Evolutionary conservation across 2,113 vertebrate genomes (phyloP).

Genomic region (Taurulus bubalis): DNA sequence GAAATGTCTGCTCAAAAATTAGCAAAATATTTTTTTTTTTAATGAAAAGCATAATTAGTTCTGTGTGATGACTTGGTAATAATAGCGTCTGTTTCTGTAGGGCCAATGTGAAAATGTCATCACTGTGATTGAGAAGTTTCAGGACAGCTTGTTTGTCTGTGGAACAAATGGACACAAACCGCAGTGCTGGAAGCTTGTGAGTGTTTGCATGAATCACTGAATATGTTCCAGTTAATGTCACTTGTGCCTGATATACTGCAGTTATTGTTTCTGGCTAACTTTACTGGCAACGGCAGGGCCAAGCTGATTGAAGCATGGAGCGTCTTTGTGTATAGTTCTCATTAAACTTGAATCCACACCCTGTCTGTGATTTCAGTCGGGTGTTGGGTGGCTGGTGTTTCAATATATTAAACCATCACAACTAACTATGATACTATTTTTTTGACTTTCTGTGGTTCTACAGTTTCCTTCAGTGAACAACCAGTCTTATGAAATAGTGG

Average conservation of each 20-base stretch:
- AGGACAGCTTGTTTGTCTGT: slow-evolving; percentile 77
- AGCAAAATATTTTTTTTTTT: not conserved
- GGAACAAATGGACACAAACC: slow-evolving; percentile 77
- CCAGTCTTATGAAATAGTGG: slow-evolving; percentile 32
- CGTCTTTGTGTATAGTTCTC: not conserved
- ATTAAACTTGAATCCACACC: slow-evolving; percentile 26
- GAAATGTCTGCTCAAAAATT: not conserved
- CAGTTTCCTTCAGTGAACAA: slow-evolving; percentile 63
- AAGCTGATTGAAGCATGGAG: slow-evolving; percentile 9
- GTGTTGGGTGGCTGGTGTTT: not conserved
- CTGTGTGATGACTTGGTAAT: not conserved
- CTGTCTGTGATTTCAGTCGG: slow-evolving; percentile 25
- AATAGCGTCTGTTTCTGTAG: slow-evolving; percentile 60
- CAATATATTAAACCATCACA: not conserved
- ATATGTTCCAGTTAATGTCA: not conserved
- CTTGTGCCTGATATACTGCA: not conserved
- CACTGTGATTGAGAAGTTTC: slow-evolving; percentile 80
- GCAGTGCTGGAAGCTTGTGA: slow-evolving; percentile 80
- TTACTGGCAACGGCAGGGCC: not conserved
- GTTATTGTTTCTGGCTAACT: not conserved
- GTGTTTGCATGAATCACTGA: slow-evolving; percentile 21
- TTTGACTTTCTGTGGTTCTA: not conserved
- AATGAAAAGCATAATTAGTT: not conserved
- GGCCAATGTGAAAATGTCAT: slow-evolving; percentile 70
- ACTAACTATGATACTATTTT: not conserved